phyloP scores from a whole-genome alignment of 2,888 invertebrate species.

The Drosophila falleni region DNA sequence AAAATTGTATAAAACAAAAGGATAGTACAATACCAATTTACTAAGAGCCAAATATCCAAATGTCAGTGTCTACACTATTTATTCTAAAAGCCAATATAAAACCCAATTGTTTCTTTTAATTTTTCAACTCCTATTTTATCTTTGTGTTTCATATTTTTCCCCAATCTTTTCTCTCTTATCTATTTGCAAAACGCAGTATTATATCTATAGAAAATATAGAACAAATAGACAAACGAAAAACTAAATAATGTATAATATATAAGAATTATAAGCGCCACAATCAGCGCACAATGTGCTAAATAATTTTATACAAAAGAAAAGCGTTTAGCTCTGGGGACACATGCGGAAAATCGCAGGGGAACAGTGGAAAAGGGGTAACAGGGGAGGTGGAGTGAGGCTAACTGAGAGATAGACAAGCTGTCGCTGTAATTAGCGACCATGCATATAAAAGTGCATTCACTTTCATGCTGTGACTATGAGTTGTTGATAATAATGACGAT shows the following conservation, averaged over 20 bases:
- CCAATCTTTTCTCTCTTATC: background rate
- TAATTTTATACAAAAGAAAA: conserved; percentile 61
- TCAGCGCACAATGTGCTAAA: conserved; percentile 61
- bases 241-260: conserved; percentile 18
- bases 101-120: no score
- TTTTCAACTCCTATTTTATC: no score
- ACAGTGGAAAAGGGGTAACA: background rate
- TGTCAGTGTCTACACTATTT: no score
- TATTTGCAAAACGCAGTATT: conserved; percentile 20
- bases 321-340: conserved; percentile 52
- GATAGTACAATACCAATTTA: no score
- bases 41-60: no score
- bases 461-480: conserved; percentile 64
- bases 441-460: conserved; percentile 80
- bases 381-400: background rate
- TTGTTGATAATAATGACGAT: conserved; percentile 51
- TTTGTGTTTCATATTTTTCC: background rate
- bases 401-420: conserved; percentile 69
- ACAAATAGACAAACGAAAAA: conserved; percentile 13
- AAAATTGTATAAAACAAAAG: background rate
- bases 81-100: background rate
- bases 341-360: conserved; percentile 18
- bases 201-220: conserved; percentile 1
- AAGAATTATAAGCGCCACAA: conserved; percentile 59
- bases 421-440: conserved; percentile 75